A percentile compares a stretch with the other conserved stretches of the same genome.
Conservation (phyloP, 2,888 invertebrate species). For the Patella pellucida region DNA sequence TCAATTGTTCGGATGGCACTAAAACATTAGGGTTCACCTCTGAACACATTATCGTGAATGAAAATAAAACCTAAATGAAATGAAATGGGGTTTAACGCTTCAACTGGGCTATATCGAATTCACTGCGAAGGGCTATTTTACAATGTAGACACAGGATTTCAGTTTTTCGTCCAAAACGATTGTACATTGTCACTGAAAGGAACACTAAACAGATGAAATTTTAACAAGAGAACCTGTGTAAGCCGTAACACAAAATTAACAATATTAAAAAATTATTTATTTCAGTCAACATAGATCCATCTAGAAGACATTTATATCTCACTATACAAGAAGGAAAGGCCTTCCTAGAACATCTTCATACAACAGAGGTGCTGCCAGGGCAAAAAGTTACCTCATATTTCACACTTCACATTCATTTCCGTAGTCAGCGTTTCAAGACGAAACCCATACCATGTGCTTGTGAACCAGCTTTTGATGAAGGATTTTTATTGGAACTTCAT, state of each 20-base stretch:
- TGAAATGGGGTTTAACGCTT: too few species aligned
- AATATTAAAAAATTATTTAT: slow-evolving; percentile 21
- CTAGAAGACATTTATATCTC: slow-evolving; percentile 65
- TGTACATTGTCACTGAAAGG: neutral
- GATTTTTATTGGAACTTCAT: slow-evolving; percentile 68
- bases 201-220: neutral
- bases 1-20: too few species aligned
- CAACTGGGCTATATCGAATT: too few species aligned
- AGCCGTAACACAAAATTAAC: neutral
- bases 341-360: slow-evolving; percentile 68
- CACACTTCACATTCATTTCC: slow-evolving; percentile 66
- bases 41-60: too few species aligned
- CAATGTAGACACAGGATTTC: neutral
- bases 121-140: too few species aligned
- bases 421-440: slow-evolving; percentile 68
- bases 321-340: slow-evolving; percentile 67
- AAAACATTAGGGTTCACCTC: too few species aligned
- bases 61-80: too few species aligned
- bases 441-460: slow-evolving; percentile 67
- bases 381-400: slow-evolving; percentile 58
- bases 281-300: slow-evolving; percentile 67
- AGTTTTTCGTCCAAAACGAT: too few species aligned
- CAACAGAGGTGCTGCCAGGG: slow-evolving; percentile 56
- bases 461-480: slow-evolving; percentile 69
- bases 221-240: neutral